Evolutionary conservation across 2,797 vertebrate genomes (phyloP), one percentile per base, ranked within the genome.

Genomic region (Poliocrania exsul): DNA sequence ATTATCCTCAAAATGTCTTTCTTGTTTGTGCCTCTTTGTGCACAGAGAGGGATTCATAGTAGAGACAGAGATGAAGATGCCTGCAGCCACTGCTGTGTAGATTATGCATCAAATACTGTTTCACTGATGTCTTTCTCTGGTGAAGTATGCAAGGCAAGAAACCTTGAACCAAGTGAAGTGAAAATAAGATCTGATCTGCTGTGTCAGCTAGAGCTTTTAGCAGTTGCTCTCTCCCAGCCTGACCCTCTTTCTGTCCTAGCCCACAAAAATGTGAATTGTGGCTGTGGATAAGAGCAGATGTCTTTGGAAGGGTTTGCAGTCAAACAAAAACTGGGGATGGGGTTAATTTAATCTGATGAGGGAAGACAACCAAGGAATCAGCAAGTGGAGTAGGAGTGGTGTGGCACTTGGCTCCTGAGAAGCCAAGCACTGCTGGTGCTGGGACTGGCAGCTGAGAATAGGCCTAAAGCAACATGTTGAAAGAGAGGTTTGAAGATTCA

Each of bases 271-370:
- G 12, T 40, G 37, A 33, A 13, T n/a, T 75, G 28, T 64, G 46
- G 23, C 31, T 66, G 4, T 73, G 47, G 35, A 37, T 19, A 54
- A 58, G 31, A 9, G 40, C 65, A 67, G 25, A 21, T 78, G 50
- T 14, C 42, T 88, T 81, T 49, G 73, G 31, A 60, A 64, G 21
- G 6, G 16, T 92, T 74, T 51, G 33, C 23, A 53, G 9, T 37
- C 13, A 42, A 38, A 26, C 13, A 57, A 31, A 47, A 72, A 33
- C 49, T 56, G 57, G 6, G 13, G 5, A 10, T 13, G 23, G 4
- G 8, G 0, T 29, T 44, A 28, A 14, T 37, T 0, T 11, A 31
- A 8, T 64, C 28, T 1, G 4, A 17, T 3, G 2, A 33, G 51
- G 31, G 28, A 44, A 56, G 29, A n/a, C 23, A 42, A 16, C 17